phyloP scores from a whole-genome alignment of 2,797 vertebrate species.

The Hydrocynus forskahlii region DNA sequence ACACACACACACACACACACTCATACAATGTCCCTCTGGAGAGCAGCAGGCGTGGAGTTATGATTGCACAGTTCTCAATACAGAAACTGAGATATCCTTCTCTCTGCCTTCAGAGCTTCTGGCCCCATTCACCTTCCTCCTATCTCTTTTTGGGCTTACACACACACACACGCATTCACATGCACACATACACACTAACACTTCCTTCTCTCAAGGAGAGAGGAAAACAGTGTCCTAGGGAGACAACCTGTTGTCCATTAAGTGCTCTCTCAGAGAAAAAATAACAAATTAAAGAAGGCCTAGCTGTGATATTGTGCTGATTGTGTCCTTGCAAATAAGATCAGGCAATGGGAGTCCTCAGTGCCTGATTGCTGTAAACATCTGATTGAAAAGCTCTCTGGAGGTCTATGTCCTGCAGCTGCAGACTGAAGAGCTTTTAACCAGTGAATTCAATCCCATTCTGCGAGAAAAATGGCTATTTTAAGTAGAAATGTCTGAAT shows the following conservation, averaged over 20 bases:
- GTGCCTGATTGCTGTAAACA: conserved; percentile 23
- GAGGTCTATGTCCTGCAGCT: not conserved
- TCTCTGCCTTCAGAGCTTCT: conserved; percentile 46
- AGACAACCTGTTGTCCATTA: conserved; percentile 46
- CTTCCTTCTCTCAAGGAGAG: conserved; percentile 55
- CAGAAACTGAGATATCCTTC: conserved; percentile 60
- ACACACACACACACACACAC: conserved; percentile 12
- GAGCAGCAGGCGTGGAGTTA: conserved; percentile 34
- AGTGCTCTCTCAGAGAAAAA: conserved; percentile 1
- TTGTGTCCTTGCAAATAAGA: conserved; percentile 2
- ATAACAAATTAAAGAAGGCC: conserved; percentile 23
- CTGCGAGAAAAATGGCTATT: not conserved
- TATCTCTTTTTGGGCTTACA: conserved; percentile 44
- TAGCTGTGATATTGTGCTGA: conserved; percentile 10
- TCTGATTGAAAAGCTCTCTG: conserved; percentile 7
- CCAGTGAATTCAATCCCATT: not conserved
- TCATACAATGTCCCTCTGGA: conserved; percentile 58
- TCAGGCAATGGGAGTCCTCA: not conserved
- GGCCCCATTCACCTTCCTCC: conserved; percentile 47
- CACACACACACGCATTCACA: conserved; percentile 23
- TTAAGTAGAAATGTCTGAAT: not conserved
- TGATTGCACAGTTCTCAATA: conserved; percentile 46
- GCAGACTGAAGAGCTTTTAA: not conserved
- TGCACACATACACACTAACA: conserved; percentile 40
- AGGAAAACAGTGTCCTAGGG: conserved; percentile 43